Evolutionary conservation across 2,797 vertebrate genomes (phyloP), one percentile per base, ranked within the genome.

Genomic region (Hyperoplus lanceolatus): DNA sequence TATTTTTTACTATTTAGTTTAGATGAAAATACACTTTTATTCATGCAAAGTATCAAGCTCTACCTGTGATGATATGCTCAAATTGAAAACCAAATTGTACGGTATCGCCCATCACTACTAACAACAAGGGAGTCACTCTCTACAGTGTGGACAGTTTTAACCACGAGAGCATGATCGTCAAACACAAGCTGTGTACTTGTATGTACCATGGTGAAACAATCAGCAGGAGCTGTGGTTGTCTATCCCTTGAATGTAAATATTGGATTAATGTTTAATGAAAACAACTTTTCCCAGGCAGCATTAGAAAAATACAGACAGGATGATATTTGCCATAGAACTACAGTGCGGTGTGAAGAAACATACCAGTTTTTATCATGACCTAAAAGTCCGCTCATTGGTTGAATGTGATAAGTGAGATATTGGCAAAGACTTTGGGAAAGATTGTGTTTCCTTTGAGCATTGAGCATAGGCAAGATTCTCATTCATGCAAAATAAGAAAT

Each of bases 401-500:
- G 29, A 42, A 43, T 72, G 21, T 53, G 3, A 73, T 12, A 45
- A 14, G n/a, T 36, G 48, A 78, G 29, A 29, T 29, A 29, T 29
- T 29, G 29, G 29, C 29, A 29, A 29, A 29, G 29, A 58, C 7
- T 66, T 43, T 16, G 6, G 13, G 50, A 14, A 14, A 49, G 11
- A 38, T 6, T 72, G 63, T 29, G 29, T 29, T 29, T 29, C 29
- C 29, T 29, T 29, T 29, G 29, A 29, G 21, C 21, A 43, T 41
- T 64, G 58, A 70, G 9, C 16, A 55, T 14, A 54, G 16, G 45
- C 46, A 38, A 66, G 70, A 18, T 56, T 50, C n/a, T 77, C 8
- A 15, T 57, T 8, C 61, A 75, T 65, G 36, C 21, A 69, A 38
- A 29, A 60, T 73, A 62, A 53, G 7, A 21, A 70, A 77, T 12